Evolutionary conservation across 1,140 invertebrate genomes (phyloP).

Genomic region (Drosophila sturtevanti): DNA sequence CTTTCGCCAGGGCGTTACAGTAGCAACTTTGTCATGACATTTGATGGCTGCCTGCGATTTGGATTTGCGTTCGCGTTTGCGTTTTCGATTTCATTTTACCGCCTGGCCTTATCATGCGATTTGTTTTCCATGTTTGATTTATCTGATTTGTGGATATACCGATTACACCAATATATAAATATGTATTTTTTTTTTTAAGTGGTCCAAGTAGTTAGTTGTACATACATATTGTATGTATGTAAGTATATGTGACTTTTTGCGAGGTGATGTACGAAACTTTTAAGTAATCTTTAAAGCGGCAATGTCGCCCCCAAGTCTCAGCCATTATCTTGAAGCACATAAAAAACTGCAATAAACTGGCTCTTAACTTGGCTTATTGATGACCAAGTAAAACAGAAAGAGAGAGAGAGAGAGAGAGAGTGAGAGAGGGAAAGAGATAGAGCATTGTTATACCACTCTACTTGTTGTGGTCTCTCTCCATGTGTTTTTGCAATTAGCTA

Average conservation of each 20-base stretch:
- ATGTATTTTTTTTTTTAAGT: constrained; percentile 12
- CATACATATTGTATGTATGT: no score
- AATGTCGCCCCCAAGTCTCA: constrained; percentile 65
- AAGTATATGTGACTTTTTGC: background rate
- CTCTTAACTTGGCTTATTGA: constrained; percentile 30
- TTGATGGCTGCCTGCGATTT: constrained; percentile 46
- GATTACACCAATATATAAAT: constrained; percentile 32
- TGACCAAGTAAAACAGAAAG: background rate
- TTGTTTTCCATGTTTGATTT: constrained; percentile 76
- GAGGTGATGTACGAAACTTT: constrained; percentile 2
- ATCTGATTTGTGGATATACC: constrained; percentile 62
- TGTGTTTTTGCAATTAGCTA: constrained; percentile 18
- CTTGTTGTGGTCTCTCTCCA: background rate
- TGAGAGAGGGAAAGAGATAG: background rate
- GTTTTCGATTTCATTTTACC: constrained; percentile 43
- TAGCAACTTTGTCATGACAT: constrained; percentile 59
- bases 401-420: background rate
- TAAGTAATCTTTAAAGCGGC: background rate
- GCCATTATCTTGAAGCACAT: constrained; percentile 56
- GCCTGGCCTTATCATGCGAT: constrained; percentile 66
- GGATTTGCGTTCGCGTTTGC: constrained; percentile 40
- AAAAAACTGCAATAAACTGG: constrained; percentile 56
- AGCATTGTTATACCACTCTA: constrained; percentile 1
- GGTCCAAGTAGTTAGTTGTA: constrained; percentile 31
- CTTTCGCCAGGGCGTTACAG: constrained; percentile 62